Evolutionary conservation across 2,888 invertebrate genomes (phyloP).

Genomic region (Smittia aterrima): DNA sequence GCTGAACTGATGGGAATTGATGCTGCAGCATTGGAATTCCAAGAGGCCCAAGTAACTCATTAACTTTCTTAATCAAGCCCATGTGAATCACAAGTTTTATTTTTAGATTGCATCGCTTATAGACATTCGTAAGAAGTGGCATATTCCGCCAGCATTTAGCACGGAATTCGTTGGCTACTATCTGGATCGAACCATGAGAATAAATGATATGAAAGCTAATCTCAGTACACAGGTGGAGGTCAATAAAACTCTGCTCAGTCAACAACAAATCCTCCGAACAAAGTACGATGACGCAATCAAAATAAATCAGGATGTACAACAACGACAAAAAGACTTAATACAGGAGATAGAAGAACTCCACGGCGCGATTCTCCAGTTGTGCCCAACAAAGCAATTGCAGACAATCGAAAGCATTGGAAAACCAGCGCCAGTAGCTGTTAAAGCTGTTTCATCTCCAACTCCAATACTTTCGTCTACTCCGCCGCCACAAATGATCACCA

Average conservation of each 20-base stretch:
- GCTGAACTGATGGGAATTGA: slow-evolving; percentile 90
- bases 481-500: slow-evolving; percentile 47
- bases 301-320: slow-evolving; percentile 64
- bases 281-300: slow-evolving; percentile 77
- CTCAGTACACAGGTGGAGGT: slow-evolving; percentile 72
- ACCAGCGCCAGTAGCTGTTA: slow-evolving; percentile 51
- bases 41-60: slow-evolving; percentile 68
- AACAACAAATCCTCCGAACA: slow-evolving; percentile 70
- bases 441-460: slow-evolving; percentile 49
- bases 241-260: slow-evolving; percentile 71
- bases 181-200: slow-evolving; percentile 80
- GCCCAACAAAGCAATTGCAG: slow-evolving; percentile 61
- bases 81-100: background rate
- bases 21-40: slow-evolving; percentile 74
- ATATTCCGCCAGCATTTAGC: slow-evolving; percentile 89
- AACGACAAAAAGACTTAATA: slow-evolving; percentile 60
- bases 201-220: slow-evolving; percentile 73
- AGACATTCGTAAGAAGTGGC: slow-evolving; percentile 90
- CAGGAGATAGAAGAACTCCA: slow-evolving; percentile 63
- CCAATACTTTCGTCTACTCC: slow-evolving; percentile 42
- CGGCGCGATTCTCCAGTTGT: slow-evolving; percentile 60
- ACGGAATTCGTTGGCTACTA: slow-evolving; percentile 95
- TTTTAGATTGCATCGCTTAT: slow-evolving; percentile 68
- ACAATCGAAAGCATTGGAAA: slow-evolving; percentile 60
- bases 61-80: background rate